Evolutionary conservation across 2,113 vertebrate species (phyloP).

Genomic region (Rattus rattus): DNA sequence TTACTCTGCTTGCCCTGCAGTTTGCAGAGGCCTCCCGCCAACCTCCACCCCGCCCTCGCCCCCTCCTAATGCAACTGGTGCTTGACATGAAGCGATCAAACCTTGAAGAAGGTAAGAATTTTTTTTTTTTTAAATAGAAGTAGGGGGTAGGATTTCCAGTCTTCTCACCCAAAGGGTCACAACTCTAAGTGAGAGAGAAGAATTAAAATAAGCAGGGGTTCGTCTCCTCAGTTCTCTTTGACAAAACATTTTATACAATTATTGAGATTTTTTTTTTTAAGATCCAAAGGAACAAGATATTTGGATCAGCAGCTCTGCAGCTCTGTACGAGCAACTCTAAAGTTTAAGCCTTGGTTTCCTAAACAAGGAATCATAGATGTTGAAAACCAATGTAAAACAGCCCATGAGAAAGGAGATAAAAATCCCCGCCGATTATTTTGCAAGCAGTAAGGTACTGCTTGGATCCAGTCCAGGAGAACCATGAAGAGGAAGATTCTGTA

Average conservation of each 20-base stretch:
- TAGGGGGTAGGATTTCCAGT: background rate
- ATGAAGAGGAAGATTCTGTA: background rate
- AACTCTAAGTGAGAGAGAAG: background rate
- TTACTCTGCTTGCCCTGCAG: background rate
- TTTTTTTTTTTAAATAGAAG: background rate
- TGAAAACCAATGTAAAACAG: background rate
- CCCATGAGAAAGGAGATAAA: background rate
- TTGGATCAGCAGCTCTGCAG: background rate
- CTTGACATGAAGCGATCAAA: background rate
- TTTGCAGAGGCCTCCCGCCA: background rate
- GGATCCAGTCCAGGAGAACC: background rate
- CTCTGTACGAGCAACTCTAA: background rate
- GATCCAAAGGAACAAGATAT: background rate
- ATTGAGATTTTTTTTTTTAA: background rate
- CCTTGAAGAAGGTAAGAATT: background rate
- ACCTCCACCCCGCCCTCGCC: accelerated
- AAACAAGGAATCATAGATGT: background rate
- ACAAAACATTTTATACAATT: background rate
- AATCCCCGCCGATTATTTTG: background rate
- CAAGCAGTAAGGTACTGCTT: background rate
- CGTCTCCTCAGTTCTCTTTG: background rate
- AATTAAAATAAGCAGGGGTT: background rate
- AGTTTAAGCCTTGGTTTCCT: background rate
- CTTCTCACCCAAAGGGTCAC: background rate
- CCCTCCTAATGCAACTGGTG: background rate